Base-by-base conservation (phyloP, 1,140 invertebrate species). In the Nymphalis io region DNA sequence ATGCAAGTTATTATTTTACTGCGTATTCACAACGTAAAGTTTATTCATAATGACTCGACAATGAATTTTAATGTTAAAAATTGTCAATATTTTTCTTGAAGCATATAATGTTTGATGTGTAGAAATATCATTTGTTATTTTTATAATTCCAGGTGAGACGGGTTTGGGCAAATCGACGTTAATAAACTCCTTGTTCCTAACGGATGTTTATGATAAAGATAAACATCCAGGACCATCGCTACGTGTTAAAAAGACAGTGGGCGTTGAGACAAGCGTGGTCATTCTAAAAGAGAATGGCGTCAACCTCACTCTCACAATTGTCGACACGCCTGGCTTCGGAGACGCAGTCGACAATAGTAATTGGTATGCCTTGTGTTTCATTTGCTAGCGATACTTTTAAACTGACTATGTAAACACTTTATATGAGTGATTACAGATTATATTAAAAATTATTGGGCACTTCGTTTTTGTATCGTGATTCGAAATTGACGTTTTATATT, bases 171-270 rank as follows among this genome's bases (percentile, higher is more conserved):
- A 99, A 93, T 99, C 98, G 11, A 99, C 99, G 10, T 93, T 99
- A 79, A 98, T 99, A 85, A 99, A 99, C 93, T 99, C 99, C n/a
- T 96, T 99, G 94, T 99, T 99, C 93, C 93, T 99, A 58, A 96
- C 98, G 67, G 99, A 99, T 79, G 97, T 99, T 77, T 98, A 99
- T 91, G 97, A 97, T 80, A 92, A 94, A 55, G 97, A 98, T 82
- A 93, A 94, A 73, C 95, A 97, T 92, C 97, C 97, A 13, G 97
- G 97, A 12, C 97, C 97, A 0, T 98, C 97, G 81, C 94, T 96
- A 73, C 93, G 97, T 60, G 95, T 97, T 48, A 98, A 98, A 90
- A 98, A 98, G 92, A 98, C 97, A 0, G 96, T 98, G 42, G 94
- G 96, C 70, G 98, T 99, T 8, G 97, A 99, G 92, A 98, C 97